Evolutionary conservation across 1,140 invertebrate genomes (phyloP).

Genomic region (Penaeus chinensis): DNA sequence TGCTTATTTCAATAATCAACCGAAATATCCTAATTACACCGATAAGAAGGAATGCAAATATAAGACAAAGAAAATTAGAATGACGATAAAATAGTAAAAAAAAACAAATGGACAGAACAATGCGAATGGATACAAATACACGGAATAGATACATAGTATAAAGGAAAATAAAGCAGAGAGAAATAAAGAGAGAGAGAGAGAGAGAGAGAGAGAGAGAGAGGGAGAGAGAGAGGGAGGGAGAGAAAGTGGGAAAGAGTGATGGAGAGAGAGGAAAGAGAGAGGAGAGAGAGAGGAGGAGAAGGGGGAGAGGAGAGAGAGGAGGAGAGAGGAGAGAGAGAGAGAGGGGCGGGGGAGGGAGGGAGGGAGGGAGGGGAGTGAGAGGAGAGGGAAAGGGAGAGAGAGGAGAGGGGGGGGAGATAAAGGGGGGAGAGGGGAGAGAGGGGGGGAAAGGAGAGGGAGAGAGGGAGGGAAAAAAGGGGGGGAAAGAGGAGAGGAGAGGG

Average conservation of each 20-base stretch:
- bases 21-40: neutral
- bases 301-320: neutral
- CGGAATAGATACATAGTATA: too few relatives aligned
- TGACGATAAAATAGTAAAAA: too few relatives aligned
- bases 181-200: neutral
- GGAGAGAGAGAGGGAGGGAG: slow-evolving; percentile 3
- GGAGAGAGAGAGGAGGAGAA: neutral
- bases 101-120: too few relatives aligned
- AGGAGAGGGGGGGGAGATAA: neutral
- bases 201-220: neutral
- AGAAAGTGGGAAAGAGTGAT: too few relatives aligned
- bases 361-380: neutral
- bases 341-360: neutral
- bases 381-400: slow-evolving; percentile 20
- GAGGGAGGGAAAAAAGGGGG: too few relatives aligned
- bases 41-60: neutral
- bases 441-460: too few relatives aligned
- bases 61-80: too few relatives aligned
- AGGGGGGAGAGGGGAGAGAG: neutral
- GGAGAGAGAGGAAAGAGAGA: too few relatives aligned
- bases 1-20: neutral
- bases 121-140: too few relatives aligned
- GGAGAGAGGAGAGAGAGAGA: too few relatives aligned
- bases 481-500: too few relatives aligned
- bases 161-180: too few relatives aligned